Conservation (phyloP, 2,888 invertebrate genomes). For the Oscheius sp. region DNA sequence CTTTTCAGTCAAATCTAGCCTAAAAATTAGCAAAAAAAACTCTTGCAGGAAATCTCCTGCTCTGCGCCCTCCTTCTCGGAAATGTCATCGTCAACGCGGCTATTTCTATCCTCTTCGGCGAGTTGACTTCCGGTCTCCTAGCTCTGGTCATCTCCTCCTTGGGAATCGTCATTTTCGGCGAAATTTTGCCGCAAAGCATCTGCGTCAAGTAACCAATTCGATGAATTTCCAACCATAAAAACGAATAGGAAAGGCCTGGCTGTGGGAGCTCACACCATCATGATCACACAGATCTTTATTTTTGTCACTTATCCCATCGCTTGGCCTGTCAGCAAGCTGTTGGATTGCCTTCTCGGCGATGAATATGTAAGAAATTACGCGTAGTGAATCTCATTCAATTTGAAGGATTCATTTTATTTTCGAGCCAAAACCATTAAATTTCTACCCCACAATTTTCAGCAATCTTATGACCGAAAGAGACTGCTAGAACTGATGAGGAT, state of each 20-base stretch:
- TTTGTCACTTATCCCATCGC: constrained; percentile 82
- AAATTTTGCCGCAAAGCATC: constrained; percentile 78
- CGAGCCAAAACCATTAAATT: too few species aligned
- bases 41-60: constrained; percentile 83
- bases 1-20: too few species aligned
- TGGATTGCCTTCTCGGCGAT: constrained; percentile 78
- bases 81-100: constrained; percentile 74
- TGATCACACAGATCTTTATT: constrained; percentile 77
- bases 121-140: constrained; percentile 76
- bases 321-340: constrained; percentile 77
- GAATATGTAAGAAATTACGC: constrained; percentile 84
- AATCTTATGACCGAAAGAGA: constrained; percentile 91
- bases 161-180: constrained; percentile 85
- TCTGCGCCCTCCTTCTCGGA: constrained; percentile 81
- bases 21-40: neutral
- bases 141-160: constrained; percentile 68
- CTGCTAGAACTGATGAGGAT: constrained; percentile 86
- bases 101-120: constrained; percentile 93
- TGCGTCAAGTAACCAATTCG: constrained; percentile 66
- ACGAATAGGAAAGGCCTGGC: constrained; percentile 73
- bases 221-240: neutral
- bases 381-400: neutral
- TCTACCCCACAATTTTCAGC: too few species aligned
- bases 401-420: neutral
- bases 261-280: constrained; percentile 58